Base-by-base conservation (phyloP, 1,140 invertebrate genomes). In the Euglossa dilemma region DNA sequence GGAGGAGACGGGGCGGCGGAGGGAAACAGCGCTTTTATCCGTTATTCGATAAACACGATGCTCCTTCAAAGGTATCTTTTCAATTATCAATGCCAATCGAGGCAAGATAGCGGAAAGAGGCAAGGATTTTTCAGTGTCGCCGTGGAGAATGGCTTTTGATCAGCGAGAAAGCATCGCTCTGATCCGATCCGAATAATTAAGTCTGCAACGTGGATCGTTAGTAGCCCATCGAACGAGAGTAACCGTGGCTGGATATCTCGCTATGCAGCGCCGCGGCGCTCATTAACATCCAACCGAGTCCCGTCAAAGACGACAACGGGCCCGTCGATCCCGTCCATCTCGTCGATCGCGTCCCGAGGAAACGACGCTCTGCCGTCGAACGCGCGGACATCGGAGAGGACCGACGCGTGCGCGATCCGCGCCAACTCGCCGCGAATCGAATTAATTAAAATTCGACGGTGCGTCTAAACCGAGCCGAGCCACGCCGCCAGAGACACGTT, bases 391-490 rank as follows among this genome's bases (percentile, higher is more conserved):
- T n/a, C n/a, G n/a, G n/a, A n/a, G n/a, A n/a, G n/a, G n/a, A n/a
- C 67, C 45, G 45, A 69, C 36, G 43, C 3, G 45, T 47, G 56
- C 45, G 57, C n/a, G 36, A 52, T 28, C 28, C n/a, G 0, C 8
- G 50, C 16, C 20, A 28, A 20, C 23, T 23, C 43, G 45, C 47
- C 45, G 54, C 56, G 74, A 61, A 85, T 85, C 67, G 87, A 88
- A 88, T 81, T 85, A 87, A 88, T 88, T 85, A 87, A 88, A 88
- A 87, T 87, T 85, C n/a, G 23, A 12, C 50, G 28, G n/a, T 8
- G 47, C 23, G 56, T 67, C n/a, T 59, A 73, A 52, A n/a, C n/a
- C n/a, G n/a, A n/a, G n/a, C 69, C 78, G 18, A 66, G n/a, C 25
- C 80, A 52, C 52, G 50, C 0, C 36, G 69, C 56, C 50, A 77